Evolutionary conservation across 2,888 invertebrate species (phyloP), one percentile per base, ranked within the genome.

Genomic region (Nemurella pictetii): DNA sequence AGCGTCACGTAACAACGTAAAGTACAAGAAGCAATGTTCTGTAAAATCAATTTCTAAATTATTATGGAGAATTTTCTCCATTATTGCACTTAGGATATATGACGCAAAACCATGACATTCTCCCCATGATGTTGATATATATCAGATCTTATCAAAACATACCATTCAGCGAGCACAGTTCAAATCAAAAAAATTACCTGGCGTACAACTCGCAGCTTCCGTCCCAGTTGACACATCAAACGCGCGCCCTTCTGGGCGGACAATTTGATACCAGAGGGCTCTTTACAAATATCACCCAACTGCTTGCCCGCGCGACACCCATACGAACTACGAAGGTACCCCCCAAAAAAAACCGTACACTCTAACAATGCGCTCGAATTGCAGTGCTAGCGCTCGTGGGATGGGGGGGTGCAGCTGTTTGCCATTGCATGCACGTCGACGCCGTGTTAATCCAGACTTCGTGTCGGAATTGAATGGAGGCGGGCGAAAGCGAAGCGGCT

Each of bases 331-430:
- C 9, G 32, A 55, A 55, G 55, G 55, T 55, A 55, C 55, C 55
- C 20, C 9, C 1, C 20, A 55, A 55, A 55, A 55, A 55, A 55
- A 55, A 55, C 55, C 55, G 20, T 55, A 55, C 55, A 55, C 32
- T 12, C 55, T 55, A 12, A 55, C 55, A 55, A 55, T 55, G 55
- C 9, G 55, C 55, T 55, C 55, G 55, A 55, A 55, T 55, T 55
- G 55, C 55, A 55, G 55, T 12, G 55, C 55, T 2, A 55, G 55
- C 20, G 55, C 1, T 55, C 9, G 20, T 35, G 82, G 36, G 36
- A 36, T 12, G 81, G 81, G 28, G 80, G 55, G 72, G 72, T 72
- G 82, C 82, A 82, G 82, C 82, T 82, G 82, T 82, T 82, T 55
- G 27, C 55, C 26, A 27, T 20, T 27, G 27, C 28, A 82, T 72